A percentile compares a stretch with the other conserved stretches of the same genome.
Evolutionary conservation across 2,888 invertebrate genomes (phyloP).

Genomic region (Callosobruchus maculatus): DNA sequence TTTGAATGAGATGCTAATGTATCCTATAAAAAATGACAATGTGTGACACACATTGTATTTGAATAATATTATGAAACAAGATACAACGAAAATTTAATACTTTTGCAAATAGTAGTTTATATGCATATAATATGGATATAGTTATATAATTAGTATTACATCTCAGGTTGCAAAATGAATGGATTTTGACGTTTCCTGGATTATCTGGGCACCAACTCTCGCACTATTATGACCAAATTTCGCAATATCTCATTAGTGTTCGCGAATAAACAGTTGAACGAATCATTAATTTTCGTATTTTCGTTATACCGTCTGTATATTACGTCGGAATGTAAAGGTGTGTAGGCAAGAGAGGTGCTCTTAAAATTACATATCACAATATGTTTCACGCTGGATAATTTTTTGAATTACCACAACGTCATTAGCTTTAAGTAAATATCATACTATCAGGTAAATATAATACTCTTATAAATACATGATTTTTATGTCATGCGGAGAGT

Average conservation of each 20-base stretch:
- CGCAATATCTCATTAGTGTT: background rate
- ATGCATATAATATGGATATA: no score
- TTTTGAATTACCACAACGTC: background rate
- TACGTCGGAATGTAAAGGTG: background rate
- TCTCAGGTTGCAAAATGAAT: no score
- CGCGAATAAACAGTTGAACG: background rate
- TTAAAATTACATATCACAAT: background rate
- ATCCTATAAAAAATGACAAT: no score
- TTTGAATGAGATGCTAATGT: no score
- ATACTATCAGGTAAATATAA: background rate
- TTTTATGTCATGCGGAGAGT: no score
- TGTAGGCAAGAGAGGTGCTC: background rate
- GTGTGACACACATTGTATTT: no score
- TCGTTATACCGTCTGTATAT: background rate
- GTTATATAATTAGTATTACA: no score
- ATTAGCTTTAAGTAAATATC: background rate
- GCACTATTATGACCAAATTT: background rate
- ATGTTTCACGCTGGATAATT: background rate
- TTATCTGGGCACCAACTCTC: background rate
- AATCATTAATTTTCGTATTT: background rate
- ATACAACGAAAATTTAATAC: no score
- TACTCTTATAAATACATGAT: no score
- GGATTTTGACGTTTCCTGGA: no score
- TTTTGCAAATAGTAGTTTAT: no score
- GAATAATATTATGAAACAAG: no score